Evolutionary conservation across 2,888 invertebrate species (phyloP).

Genomic region (Schrankia costaestrigalis): DNA sequence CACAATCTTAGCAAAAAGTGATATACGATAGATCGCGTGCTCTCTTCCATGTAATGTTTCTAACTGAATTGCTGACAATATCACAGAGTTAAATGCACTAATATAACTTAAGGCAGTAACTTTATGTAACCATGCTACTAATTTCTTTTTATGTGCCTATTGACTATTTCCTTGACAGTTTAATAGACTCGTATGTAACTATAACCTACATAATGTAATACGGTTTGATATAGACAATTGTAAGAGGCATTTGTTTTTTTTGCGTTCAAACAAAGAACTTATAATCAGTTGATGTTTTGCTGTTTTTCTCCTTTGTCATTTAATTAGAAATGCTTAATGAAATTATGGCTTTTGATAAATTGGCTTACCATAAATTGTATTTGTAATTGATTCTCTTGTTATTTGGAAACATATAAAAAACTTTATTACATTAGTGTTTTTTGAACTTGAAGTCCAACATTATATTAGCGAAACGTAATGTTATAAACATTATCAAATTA

Average conservation of each 20-base stretch:
- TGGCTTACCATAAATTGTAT: too few relatives aligned
- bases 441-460: too few relatives aligned
- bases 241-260: constrained; percentile 12
- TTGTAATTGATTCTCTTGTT: too few relatives aligned
- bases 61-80: constrained; percentile 30
- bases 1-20: constrained; percentile 42
- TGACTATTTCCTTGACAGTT: constrained; percentile 40
- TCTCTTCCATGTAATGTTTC: too few relatives aligned
- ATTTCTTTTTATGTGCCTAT: constrained; percentile 34
- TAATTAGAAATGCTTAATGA: constrained; percentile 12
- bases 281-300: constrained; percentile 28
- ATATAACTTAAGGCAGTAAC: constrained; percentile 25
- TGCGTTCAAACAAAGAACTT: too few relatives aligned
- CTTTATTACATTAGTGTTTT: too few relatives aligned
- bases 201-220: constrained; percentile 33
- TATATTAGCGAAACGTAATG: too few relatives aligned
- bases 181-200: constrained; percentile 31
- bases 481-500: too few relatives aligned
- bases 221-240: constrained; percentile 18
- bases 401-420: too few relatives aligned
- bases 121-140: constrained; percentile 36
- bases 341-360: too few relatives aligned
- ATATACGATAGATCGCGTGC: constrained; percentile 51
- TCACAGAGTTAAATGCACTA: constrained; percentile 18
- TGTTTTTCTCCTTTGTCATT: constrained; percentile 14